Evolutionary conservation across 2,113 vertebrate genomes (phyloP).

Genomic region (Elaphurus davidianus): DNA sequence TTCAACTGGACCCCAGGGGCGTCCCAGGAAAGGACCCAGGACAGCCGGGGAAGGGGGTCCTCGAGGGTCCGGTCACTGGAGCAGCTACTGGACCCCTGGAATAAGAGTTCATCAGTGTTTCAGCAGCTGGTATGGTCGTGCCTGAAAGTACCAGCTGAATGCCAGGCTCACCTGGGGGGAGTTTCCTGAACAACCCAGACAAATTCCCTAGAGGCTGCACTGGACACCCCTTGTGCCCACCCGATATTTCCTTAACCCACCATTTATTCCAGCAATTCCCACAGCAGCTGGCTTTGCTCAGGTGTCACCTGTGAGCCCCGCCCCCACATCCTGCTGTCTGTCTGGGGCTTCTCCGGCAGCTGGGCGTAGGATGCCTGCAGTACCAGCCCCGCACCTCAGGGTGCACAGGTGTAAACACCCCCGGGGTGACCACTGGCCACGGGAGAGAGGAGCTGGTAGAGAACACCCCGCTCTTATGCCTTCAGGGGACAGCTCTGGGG

Average conservation of each 20-base stretch:
- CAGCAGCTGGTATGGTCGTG: fast-evolving
- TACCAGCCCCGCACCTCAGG: fast-evolving
- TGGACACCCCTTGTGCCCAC: background rate
- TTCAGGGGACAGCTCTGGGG: background rate
- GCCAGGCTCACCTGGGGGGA: background rate
- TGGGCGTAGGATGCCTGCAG: fast-evolving
- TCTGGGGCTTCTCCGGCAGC: background rate
- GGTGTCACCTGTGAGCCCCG: background rate
- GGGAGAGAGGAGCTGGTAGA: background rate
- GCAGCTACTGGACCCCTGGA: fast-evolving
- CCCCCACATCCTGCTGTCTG: background rate
- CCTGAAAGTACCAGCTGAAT: fast-evolving
- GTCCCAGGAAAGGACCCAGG: background rate
- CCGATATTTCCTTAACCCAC: background rate
- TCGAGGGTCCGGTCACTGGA: background rate
- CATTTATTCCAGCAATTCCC: background rate
- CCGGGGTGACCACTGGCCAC: fast-evolving
- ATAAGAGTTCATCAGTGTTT: too few relatives aligned
- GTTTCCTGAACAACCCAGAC: background rate
- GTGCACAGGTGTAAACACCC: fast-evolving
- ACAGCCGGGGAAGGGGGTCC: fast-evolving
- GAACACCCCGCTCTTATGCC: fast-evolving
- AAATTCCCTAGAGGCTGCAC: fast-evolving
- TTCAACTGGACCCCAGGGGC: background rate
- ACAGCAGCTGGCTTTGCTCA: background rate